Evolutionary conservation across 2,113 vertebrate genomes (phyloP).

Genomic region (Saimiri boliviensis): DNA sequence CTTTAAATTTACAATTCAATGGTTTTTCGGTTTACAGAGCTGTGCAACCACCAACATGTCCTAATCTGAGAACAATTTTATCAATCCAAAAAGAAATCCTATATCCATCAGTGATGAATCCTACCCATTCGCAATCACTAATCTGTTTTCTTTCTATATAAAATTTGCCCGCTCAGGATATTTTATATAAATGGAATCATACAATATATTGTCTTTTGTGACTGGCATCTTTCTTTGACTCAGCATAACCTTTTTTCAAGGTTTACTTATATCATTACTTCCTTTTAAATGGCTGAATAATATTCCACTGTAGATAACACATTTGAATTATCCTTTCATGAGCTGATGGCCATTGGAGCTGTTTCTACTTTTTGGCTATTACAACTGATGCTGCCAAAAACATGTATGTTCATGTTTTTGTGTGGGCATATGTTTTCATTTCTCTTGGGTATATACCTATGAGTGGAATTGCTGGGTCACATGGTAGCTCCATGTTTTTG

Average conservation of each 20-base stretch:
- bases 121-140: neutral
- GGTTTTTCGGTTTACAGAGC: neutral
- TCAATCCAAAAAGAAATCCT: neutral
- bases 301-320: neutral
- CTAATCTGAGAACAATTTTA: neutral
- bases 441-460: neutral
- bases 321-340: neutral
- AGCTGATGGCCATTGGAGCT: neutral
- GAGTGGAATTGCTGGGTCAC: neutral
- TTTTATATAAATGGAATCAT: neutral
- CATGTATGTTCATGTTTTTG: neutral
- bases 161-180: neutral
- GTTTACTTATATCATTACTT: neutral
- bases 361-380: neutral
- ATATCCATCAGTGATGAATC: neutral
- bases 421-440: neutral
- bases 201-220: neutral
- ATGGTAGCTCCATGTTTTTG: neutral
- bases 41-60: neutral
- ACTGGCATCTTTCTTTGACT: neutral
- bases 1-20: neutral
- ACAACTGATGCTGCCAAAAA: neutral
- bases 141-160: neutral
- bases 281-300: neutral
- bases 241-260: neutral